Percentiles rank a stretch among this genome's conserved stretches.
Conservation (phyloP, 2,797 vertebrate genomes). For the Champsocephalus esox region DNA sequence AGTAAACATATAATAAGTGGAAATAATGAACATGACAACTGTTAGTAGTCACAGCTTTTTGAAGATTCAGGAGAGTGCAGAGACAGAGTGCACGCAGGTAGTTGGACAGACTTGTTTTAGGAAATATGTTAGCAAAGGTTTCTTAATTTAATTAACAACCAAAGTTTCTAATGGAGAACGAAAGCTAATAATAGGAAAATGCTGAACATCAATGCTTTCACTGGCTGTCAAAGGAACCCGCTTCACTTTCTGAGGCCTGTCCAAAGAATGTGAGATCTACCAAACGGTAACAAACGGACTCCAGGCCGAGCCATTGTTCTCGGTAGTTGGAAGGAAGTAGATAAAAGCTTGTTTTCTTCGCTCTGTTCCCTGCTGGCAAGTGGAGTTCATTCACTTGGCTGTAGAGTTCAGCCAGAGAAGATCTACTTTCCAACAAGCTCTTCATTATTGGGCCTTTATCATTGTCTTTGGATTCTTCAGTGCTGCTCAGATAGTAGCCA, state of each 20-base stretch:
- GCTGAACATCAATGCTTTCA: not conserved
- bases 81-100: too few species aligned
- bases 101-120: too few species aligned
- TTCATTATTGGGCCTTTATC: not conserved
- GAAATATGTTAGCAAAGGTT: too few species aligned
- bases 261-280: slow-evolving; percentile 68
- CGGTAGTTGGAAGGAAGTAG: slow-evolving; percentile 72
- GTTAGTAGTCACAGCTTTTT: too few species aligned
- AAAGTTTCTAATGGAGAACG: not conserved
- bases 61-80: too few species aligned
- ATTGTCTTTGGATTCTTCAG: not conserved
- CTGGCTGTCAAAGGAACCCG: not conserved
- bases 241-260: slow-evolving; percentile 38
- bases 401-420: slow-evolving; percentile 22
- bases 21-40: too few species aligned
- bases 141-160: too few species aligned
- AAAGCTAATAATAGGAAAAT: not conserved
- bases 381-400: slow-evolving; percentile 20
- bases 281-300: slow-evolving; percentile 65
- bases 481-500: not conserved
- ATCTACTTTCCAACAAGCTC: not conserved
- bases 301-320: slow-evolving; percentile 74
- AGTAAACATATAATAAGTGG: too few species aligned
- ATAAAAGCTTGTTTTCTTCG: slow-evolving; percentile 41
- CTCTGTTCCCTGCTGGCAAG: slow-evolving; percentile 18